These are phyloP conservation scores for Meandrina meandrites DNA, from an alignment of 92 coral and sea anemone genomes.

Conservation along the genomic window DNA sequence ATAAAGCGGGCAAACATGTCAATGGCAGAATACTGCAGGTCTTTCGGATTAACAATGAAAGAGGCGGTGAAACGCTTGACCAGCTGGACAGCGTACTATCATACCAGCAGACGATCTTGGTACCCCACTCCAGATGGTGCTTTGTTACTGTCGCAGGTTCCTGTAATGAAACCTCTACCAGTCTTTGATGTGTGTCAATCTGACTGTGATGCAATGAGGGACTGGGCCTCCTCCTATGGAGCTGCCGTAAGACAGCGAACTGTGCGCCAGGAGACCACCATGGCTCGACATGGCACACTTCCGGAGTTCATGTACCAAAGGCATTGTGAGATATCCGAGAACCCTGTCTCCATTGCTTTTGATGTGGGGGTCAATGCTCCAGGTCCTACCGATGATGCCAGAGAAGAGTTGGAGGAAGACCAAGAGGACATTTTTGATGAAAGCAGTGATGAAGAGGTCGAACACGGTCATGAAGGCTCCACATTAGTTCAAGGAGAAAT, in stretches of 20 bases:
- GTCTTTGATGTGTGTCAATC: no score
- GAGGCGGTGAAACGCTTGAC: constrained; percentile 62
- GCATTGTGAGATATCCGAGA: no score
- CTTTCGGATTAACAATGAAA: constrained; percentile 64
- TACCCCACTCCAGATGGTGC: not conserved
- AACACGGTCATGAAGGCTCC: not conserved
- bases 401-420: no score
- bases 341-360: no score
- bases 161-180: not conserved
- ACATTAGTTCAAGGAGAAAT: not conserved
- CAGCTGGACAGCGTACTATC: constrained; percentile 57
- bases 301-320: no score
- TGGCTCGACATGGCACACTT: no score
- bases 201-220: not conserved
- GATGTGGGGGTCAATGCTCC: no score
- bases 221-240: not conserved
- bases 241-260: no score
- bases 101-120: constrained; percentile 21
- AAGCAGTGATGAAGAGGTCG: not conserved
- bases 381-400: no score
- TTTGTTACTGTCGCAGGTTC: not conserved
- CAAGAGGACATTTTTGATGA: no score
- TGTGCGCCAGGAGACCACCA: no score
- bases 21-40: constrained; percentile 48
- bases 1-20: constrained; percentile 58